Evolutionary conservation across 1,140 invertebrate genomes (phyloP).

Genomic region (Papilio polytes): DNA sequence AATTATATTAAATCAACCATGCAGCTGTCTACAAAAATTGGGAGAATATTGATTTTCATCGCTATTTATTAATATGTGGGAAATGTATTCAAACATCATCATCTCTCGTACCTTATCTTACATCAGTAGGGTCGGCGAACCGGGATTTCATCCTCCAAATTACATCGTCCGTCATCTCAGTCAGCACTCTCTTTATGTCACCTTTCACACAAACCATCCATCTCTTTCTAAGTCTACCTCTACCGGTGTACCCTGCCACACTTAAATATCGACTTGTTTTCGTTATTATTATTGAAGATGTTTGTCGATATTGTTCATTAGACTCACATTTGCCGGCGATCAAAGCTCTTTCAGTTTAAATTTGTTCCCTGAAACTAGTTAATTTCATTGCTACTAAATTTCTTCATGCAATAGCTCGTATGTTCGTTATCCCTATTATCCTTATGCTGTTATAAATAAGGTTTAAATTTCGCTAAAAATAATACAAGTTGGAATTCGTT

Average conservation of each 20-base stretch:
- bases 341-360: conserved; percentile 49
- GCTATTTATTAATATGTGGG: too few species aligned
- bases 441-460: conserved; percentile 47
- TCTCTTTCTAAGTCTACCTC: too few species aligned
- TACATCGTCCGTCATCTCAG: too few species aligned
- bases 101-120: too few species aligned
- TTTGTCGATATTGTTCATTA: neutral
- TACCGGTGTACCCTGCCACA: too few species aligned
- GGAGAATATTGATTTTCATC: neutral
- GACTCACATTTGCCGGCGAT: conserved; percentile 30
- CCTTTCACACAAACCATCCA: too few species aligned
- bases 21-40: neutral
- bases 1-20: conserved; percentile 3
- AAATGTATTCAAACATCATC: too few species aligned
- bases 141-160: too few species aligned
- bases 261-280: too few species aligned
- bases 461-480: conserved; percentile 47
- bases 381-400: conserved; percentile 59
- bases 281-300: too few species aligned
- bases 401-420: conserved; percentile 47
- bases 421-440: conserved; percentile 42
- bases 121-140: too few species aligned
- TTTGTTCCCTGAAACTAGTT: conserved; percentile 47
- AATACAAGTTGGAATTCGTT: conserved; percentile 58
- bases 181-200: too few species aligned